These are phyloP conservation scores for Hydrochoerus hydrochaeris DNA, from an alignment of 2,113 vertebrate species.

Conservation along the genomic window DNA sequence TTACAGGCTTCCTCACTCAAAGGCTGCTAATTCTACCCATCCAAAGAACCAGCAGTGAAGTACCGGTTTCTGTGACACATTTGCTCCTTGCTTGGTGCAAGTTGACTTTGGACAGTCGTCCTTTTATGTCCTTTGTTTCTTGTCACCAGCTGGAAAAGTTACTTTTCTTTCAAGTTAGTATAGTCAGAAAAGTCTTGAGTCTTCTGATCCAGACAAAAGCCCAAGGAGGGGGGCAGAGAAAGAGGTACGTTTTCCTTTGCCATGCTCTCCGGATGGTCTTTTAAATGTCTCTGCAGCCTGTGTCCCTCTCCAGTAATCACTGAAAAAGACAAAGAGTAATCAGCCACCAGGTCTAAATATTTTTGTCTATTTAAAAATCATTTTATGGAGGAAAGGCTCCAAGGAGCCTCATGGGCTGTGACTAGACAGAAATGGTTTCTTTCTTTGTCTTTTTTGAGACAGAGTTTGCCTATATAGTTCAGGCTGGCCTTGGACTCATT, in stretches of 20 bases:
- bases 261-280: neutral
- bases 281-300: neutral
- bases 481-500: neutral
- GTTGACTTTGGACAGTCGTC: neutral
- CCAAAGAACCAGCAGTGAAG: neutral
- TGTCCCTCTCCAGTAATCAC: neutral
- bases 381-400: conserved; percentile 73
- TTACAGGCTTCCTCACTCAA: neutral
- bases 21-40: conserved; percentile 26
- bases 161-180: neutral
- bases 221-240: neutral
- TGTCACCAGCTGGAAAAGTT: neutral
- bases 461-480: neutral
- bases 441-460: conserved; percentile 65
- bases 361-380: neutral
- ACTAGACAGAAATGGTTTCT: conserved; percentile 83
- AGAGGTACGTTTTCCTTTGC: neutral
- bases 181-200: neutral
- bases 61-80: neutral
- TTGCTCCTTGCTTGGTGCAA: neutral
- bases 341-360: neutral
- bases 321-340: conserved; percentile 31
- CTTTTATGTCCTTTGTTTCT: conserved; percentile 15
- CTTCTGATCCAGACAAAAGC: neutral
- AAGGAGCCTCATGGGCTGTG: conserved; percentile 82